Evolutionary conservation across 2,113 vertebrate genomes (phyloP).

Genomic region (Paedocypris sp.): DNA sequence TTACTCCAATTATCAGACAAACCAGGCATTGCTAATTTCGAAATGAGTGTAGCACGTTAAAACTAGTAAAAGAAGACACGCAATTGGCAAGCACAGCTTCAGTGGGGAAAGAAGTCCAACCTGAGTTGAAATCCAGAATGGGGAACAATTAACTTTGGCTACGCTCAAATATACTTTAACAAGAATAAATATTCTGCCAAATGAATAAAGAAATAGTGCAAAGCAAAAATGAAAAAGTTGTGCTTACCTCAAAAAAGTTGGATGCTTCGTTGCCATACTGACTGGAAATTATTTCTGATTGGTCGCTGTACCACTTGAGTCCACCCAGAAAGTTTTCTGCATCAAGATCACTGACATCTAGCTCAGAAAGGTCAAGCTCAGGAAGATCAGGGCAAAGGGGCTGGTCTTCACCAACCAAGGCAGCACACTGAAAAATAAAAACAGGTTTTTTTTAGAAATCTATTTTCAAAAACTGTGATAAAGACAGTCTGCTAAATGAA

Average conservation of each 20-base stretch:
- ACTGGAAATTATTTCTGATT: constrained; percentile 96
- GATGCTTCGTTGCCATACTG: constrained; percentile 91
- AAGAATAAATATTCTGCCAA: neutral
- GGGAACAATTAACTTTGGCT: neutral
- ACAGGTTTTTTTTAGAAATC: no score
- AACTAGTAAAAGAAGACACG: constrained; percentile 36
- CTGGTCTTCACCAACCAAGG: constrained; percentile 98
- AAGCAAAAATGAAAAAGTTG: neutral
- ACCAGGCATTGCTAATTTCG: constrained; percentile 36
- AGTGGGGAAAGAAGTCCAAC: neutral
- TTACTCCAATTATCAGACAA: constrained; percentile 35
- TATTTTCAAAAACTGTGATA: no score
- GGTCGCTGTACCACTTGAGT: constrained; percentile 99
- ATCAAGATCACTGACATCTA: constrained; percentile 95
- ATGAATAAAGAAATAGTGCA: neutral
- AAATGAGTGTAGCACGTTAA: constrained; percentile 35
- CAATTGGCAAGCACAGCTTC: neutral
- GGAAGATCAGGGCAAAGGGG: constrained; percentile 97
- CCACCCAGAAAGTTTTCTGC: constrained; percentile 93
- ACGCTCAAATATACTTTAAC: neutral
- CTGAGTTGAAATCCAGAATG: neutral
- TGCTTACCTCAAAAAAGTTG: constrained; percentile 93
- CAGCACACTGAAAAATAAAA: constrained; percentile 87
- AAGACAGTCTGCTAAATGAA: no score
- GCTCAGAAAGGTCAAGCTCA: constrained; percentile 98